phyloP scores from a whole-genome alignment of 2,888 invertebrate genomes.

The Cinara cedri region DNA sequence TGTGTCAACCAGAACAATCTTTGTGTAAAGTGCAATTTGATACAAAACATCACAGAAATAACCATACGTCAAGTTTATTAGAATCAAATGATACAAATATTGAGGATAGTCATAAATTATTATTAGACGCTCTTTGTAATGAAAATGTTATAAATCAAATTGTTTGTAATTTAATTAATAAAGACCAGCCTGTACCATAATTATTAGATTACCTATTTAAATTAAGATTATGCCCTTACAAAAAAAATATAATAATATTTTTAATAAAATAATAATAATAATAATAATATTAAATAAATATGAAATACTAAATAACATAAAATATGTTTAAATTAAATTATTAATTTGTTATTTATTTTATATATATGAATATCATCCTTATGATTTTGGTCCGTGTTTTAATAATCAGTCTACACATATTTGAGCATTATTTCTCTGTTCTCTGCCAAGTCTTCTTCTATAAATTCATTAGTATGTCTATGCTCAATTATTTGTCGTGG shows the following conservation, averaged over 20 bases:
- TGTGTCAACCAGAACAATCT: conserved; percentile 5
- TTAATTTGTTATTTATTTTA: background rate
- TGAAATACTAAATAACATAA: background rate
- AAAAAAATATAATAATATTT: background rate
- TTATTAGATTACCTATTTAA: background rate
- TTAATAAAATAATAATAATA: too few relatives aligned
- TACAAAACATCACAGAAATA: conserved; percentile 21
- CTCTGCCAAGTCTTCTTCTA: too few relatives aligned
- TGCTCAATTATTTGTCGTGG: too few relatives aligned
- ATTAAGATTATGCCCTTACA: background rate
- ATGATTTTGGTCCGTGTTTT: too few relatives aligned
- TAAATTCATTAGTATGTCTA: too few relatives aligned
- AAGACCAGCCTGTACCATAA: background rate
- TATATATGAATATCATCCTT: too few relatives aligned
- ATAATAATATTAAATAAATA: too few relatives aligned
- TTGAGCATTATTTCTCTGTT: too few relatives aligned
- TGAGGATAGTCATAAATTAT: conserved; percentile 17
- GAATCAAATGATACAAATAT: background rate
- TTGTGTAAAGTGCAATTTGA: conserved; percentile 4
- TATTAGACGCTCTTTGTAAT: conserved; percentile 39
- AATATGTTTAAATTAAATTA: background rate
- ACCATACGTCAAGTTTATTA: conserved; percentile 2
- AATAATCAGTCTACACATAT: too few relatives aligned
- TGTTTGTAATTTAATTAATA: conserved; percentile 26
- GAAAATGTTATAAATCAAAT: conserved; percentile 47